phyloP scores from a whole-genome alignment of 2,113 vertebrate genomes.

The Colinus virginianus region DNA sequence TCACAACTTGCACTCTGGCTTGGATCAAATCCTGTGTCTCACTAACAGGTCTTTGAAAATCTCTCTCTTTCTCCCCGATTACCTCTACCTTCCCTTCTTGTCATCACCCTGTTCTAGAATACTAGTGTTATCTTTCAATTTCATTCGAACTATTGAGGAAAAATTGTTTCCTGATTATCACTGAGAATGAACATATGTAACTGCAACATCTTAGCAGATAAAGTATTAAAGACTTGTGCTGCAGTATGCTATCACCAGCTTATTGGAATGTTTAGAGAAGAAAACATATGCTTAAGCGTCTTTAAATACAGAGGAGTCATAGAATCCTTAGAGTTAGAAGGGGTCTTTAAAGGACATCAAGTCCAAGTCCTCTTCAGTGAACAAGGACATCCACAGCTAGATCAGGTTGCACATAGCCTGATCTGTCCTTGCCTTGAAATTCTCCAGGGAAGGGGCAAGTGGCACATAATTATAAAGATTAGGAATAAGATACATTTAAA shows the following conservation, averaged over 20 bases:
- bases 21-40: neutral
- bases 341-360: too few relatives aligned
- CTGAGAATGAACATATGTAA: accelerated
- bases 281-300: neutral
- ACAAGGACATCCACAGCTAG: too few relatives aligned
- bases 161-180: neutral
- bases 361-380: too few relatives aligned
- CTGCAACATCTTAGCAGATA: neutral
- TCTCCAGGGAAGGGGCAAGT: too few relatives aligned
- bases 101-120: accelerated
- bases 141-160: neutral
- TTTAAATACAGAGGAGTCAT: too few relatives aligned
- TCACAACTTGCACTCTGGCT: neutral
- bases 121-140: neutral
- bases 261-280: neutral
- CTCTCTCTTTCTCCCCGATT: neutral
- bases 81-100: neutral
- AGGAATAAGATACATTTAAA: too few relatives aligned
- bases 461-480: too few relatives aligned
- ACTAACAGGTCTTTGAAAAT: neutral
- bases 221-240: neutral
- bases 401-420: too few relatives aligned
- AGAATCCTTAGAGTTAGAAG: too few relatives aligned
- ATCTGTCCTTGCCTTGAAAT: too few relatives aligned
- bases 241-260: neutral